Base-by-base conservation (phyloP, 2,797 vertebrate genomes). In the Acanthornis magna region DNA sequence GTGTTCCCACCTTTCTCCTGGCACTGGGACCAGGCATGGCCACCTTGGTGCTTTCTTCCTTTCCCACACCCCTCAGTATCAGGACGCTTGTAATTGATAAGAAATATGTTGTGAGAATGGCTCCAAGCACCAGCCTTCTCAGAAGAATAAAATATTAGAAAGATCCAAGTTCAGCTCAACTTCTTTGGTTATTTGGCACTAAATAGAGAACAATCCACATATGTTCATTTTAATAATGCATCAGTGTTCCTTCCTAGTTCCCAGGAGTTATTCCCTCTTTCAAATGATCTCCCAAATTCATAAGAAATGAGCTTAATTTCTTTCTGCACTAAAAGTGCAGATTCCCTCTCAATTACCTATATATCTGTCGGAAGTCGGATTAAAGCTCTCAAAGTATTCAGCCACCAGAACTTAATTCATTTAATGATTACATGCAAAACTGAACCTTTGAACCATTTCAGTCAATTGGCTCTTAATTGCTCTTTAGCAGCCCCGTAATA, bases 381-480 rank as follows among this genome's bases (percentile, higher is more conserved):
- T 10, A 17, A 89, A 93, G 85, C 67, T 88, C 74, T 87, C 77
- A 80, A 66, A 66, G 66, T 61, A 78, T 61, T 61, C 84, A 80
- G 73, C 30, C 60, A 86, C 29, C 50, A 79, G 91, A 48, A 96
- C 34, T 58, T n/a, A 87, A 94, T 93, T 78, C 32, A 88, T 91
- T 86, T 86, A 83, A 94, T 58, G 75, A 89, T 80, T 53, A 84
- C 73, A 90, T 23, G 22, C 63, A 58, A 76, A 93, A 70, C n/a
- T 36, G 83, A 86, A 89, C 61, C 73, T 92, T 57, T 88, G 92
- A 89, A 80, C 67, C 48, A 80, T 93, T 94, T 88, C 76, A 94
- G 90, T 92, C 96, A 93, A 92, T 74, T 95, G 73, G 45, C 16
- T 94, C 92, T 51, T 90, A 96, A 96, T 32, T 96, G 60, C 83